Conservation (phyloP, 2,797 vertebrate genomes). For the Ispidina lecontei region DNA sequence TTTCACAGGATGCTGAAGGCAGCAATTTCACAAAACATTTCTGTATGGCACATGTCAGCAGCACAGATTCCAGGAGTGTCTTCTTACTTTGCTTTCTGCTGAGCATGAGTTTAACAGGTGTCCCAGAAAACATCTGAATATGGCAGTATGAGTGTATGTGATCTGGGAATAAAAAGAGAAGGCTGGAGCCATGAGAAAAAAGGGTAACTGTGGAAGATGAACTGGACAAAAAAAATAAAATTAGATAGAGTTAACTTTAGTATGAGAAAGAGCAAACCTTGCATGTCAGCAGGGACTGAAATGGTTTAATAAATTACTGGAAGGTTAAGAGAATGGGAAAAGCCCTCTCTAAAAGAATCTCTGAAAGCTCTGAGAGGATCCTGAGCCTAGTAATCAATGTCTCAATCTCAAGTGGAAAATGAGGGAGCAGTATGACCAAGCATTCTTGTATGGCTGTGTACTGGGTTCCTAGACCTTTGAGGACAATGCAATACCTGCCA, state of each 20-base stretch:
- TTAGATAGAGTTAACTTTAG: background rate
- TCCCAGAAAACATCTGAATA: background rate
- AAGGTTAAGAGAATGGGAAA: background rate
- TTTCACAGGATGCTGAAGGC: background rate
- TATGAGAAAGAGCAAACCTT: conserved; percentile 41
- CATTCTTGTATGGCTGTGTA: background rate
- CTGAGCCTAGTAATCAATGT: background rate
- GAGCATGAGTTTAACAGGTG: background rate
- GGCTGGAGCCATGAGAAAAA: background rate
- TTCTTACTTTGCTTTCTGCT: background rate
- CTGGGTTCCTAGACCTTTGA: background rate
- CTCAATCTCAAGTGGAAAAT: background rate
- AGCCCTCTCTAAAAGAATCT: background rate
- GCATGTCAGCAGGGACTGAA: background rate
- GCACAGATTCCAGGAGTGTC: background rate
- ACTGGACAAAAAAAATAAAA: background rate
- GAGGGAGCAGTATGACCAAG: background rate
- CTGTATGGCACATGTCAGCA: conserved; percentile 8
- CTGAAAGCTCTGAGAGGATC: background rate
- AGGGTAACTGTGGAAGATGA: background rate
- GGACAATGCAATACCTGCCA: background rate
- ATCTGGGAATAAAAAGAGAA: background rate
- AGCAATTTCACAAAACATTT: background rate
- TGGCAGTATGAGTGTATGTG: background rate
- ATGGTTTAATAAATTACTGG: conserved; percentile 31